Base-by-base conservation (phyloP, 2,888 invertebrate species). In the Napeogenes inachia region DNA sequence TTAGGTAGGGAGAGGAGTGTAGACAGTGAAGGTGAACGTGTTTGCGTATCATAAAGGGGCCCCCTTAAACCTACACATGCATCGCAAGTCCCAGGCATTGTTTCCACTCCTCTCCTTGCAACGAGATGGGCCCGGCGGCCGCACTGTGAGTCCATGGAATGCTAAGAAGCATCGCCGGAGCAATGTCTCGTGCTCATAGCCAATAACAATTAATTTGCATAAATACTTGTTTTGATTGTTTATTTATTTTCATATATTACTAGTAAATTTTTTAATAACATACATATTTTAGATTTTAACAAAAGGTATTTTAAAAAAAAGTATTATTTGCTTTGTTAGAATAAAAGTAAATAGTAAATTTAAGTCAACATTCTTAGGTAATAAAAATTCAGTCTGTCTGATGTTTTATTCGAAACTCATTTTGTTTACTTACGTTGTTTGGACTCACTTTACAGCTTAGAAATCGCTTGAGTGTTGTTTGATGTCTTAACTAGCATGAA, bases 401-500 rank as follows among this genome's bases (percentile, higher is more conserved):
- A 50, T 38, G 58, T 61, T 57, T 60, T 57, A 57, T 57, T 59
- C 59, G 4, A 57, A 60, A 55, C 61, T 60, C 65, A 60, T 54
- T 55, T 59, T 63, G 62, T 59, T 63, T 63, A 63, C 47, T 55
- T 46, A 45, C 57, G 60, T 60, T 65, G 62, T 64, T 64, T 64
- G 64, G 54, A 59, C 63, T 68, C 46, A 55, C 45, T 66, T 65
- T 58, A 67, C 56, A 57, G 61, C 64, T 2, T 60, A 56, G 63
- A 66, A 67, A 67, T 66, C 68, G 64, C 64, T 62, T 54, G 56
- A 60, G 60, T 58, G 59, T 63, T 67, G 57, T 67, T 64, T 60
- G 58, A 63, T 61, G 65, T 66, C 62, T 58, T 66, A 61, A 64
- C 62, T 62, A 63, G 61, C 33, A 45, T n/a, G 35, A n/a, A 54